Percentiles rank a stretch among this genome's conserved stretches.
These are phyloP conservation scores for Solenopsis invicta DNA, from an alignment of 1,140 invertebrate genomes.

Conservation along the genomic window DNA sequence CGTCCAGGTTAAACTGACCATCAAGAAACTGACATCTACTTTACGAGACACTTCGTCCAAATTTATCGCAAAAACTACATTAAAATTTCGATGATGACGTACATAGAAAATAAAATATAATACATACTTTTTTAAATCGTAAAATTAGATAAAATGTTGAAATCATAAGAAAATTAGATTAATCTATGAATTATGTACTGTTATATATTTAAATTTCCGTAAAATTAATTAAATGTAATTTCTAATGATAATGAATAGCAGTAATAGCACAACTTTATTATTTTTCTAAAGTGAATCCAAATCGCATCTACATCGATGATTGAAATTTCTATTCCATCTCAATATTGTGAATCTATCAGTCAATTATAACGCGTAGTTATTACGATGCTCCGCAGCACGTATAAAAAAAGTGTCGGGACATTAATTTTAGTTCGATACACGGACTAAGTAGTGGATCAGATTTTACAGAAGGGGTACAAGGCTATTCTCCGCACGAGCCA, in stretches of 20 bases:
- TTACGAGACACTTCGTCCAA: neutral
- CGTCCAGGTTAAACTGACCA: neutral
- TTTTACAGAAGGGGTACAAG: conserved; percentile 4
- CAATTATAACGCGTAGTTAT: neutral
- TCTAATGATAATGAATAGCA: neutral
- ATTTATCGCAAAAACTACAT: neutral
- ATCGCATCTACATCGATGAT: neutral
- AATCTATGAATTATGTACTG: neutral
- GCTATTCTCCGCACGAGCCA: conserved; percentile 41
- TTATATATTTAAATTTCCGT: neutral
- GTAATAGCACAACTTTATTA: neutral
- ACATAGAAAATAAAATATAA: too few relatives aligned
- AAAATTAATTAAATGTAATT: neutral
- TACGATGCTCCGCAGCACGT: neutral
- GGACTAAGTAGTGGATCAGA: neutral
- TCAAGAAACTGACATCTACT: neutral
- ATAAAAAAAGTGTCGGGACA: conserved; percentile 23
- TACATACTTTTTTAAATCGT: neutral
- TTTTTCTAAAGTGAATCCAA: neutral
- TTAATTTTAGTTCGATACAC: conserved; percentile 30
- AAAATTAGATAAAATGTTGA: neutral
- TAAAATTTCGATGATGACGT: neutral
- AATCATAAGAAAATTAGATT: neutral
- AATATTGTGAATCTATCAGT: neutral
- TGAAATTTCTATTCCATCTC: neutral